Conservation (phyloP, 2,113 vertebrate genomes). For the Corythornis madagascariensis region DNA sequence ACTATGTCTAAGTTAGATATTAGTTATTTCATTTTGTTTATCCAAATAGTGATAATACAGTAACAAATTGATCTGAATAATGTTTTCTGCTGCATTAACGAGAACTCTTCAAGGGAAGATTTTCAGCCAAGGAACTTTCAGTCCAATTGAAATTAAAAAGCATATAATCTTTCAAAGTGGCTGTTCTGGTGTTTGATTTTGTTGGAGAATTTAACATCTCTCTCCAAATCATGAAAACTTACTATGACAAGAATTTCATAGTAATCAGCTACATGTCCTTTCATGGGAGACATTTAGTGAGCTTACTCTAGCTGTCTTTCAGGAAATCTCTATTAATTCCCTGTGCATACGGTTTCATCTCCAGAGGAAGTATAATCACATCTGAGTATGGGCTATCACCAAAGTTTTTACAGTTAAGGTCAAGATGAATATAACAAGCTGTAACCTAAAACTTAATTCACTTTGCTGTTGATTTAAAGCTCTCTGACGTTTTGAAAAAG, state of each 20-base stretch:
- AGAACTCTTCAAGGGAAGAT: background rate
- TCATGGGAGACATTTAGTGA: background rate
- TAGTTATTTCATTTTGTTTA: background rate
- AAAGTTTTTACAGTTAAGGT: background rate
- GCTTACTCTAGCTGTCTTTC: background rate
- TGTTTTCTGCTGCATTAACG: background rate
- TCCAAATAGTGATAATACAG: background rate
- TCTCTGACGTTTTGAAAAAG: constrained; percentile 4
- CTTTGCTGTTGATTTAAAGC: background rate
- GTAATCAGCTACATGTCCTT: background rate
- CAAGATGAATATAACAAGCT: background rate
- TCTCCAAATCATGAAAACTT: background rate
- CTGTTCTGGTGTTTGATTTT: background rate
- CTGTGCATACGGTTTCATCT: background rate
- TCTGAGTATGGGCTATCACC: background rate
- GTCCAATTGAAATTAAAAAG: background rate
- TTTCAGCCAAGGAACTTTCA: background rate
- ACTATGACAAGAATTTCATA: background rate
- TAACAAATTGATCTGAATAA: background rate
- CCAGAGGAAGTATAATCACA: background rate
- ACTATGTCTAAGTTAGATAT: background rate
- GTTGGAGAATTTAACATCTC: background rate
- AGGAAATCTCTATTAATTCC: background rate
- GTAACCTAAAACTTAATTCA: background rate
- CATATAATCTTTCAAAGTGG: background rate